Conservation (phyloP, 1,140 invertebrate genomes). For the Pygmarrhopalites habei region DNA sequence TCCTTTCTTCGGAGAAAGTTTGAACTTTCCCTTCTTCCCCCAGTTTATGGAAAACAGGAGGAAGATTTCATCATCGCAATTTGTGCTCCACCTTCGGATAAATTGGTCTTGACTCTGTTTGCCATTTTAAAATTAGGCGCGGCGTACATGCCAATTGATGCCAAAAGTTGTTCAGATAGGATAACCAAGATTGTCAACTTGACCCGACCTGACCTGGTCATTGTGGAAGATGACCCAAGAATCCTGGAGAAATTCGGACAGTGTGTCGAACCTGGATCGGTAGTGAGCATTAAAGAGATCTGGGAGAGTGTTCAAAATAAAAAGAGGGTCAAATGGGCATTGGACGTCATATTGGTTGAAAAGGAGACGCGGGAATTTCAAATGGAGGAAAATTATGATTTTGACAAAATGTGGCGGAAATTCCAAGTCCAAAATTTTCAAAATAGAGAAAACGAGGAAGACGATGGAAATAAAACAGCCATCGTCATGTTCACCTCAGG, state of each 20-base stretch:
- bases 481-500: conserved; percentile 58
- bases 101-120: conserved; percentile 59
- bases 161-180: conserved; percentile 62
- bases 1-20: neutral
- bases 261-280: neutral
- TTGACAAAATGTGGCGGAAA: too few species aligned
- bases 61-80: conserved; percentile 51
- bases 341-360: neutral
- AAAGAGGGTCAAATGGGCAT: neutral
- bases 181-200: conserved; percentile 62
- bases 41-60: conserved; percentile 25
- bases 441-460: too few species aligned
- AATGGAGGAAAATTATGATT: too few species aligned
- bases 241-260: neutral
- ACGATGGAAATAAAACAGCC: too few species aligned
- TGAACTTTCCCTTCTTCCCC: neutral
- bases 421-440: too few species aligned
- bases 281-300: neutral
- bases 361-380: neutral
- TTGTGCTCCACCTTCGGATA: conserved; percentile 64
- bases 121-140: conserved; percentile 72
- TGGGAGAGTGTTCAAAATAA: neutral
- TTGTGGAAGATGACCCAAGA: neutral
- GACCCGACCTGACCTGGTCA: conserved; percentile 40
- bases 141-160: conserved; percentile 73